Percentiles rank a stretch among this genome's conserved stretches.
Evolutionary conservation across 2,797 vertebrate species (phyloP).

Genomic region (Miichthys miiuy): DNA sequence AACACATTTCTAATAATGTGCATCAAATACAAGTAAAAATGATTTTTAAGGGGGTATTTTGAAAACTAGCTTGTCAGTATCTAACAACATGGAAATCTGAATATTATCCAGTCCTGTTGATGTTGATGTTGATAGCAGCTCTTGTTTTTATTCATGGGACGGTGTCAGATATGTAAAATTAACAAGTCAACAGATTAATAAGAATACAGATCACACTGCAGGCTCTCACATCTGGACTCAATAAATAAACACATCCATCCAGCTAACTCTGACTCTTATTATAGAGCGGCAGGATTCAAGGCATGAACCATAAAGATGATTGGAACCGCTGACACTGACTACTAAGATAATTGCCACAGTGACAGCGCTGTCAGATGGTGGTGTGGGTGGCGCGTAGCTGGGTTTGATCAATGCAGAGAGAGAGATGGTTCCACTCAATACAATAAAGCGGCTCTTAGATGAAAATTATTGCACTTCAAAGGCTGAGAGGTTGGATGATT

Average conservation of each 20-base stretch:
- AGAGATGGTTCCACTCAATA: conserved; percentile 68
- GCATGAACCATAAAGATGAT: conserved; percentile 73
- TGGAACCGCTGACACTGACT: conserved; percentile 72
- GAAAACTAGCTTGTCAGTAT: conserved; percentile 21
- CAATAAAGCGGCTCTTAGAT: conserved; percentile 72
- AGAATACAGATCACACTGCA: conserved; percentile 39
- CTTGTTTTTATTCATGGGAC: conserved; percentile 43
- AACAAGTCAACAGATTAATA: conserved; percentile 57
- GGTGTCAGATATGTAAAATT: conserved; percentile 40
- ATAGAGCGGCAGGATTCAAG: conserved; percentile 55
- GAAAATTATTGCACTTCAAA: conserved; percentile 75
- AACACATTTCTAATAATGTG: conserved; percentile 2
- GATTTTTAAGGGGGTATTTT: conserved; percentile 15
- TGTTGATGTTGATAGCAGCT: conserved; percentile 26
- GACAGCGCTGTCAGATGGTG: conserved; percentile 73
- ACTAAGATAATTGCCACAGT: conserved; percentile 72
- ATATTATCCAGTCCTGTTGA: conserved; percentile 23
- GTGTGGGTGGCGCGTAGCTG: conserved; percentile 67
- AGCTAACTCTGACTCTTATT: conserved; percentile 28
- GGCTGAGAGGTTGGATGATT: conserved; percentile 71
- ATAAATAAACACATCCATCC: conserved; percentile 41
- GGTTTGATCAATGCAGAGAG: conserved; percentile 70
- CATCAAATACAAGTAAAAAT: neutral
- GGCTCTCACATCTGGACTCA: conserved; percentile 36
- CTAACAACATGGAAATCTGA: conserved; percentile 5